Evolutionary conservation across 1,140 invertebrate species (phyloP).

Genomic region (Drosophila miranda): DNA sequence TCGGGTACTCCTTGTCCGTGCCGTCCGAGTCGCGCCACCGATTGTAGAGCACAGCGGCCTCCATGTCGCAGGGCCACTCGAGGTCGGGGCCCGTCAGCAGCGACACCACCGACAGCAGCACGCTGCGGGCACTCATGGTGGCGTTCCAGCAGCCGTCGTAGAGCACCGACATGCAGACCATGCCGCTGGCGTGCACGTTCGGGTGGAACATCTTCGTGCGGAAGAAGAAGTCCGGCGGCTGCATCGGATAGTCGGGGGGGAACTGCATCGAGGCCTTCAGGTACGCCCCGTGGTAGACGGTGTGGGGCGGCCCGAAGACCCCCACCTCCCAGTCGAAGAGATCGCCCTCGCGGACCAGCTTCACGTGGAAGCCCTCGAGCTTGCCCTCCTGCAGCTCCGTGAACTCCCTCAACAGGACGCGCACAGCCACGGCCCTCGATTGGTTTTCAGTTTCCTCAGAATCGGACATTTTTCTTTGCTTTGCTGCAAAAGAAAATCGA

Average conservation of each 20-base stretch:
- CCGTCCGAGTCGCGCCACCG: slow-evolving; percentile 97
- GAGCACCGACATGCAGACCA: slow-evolving; percentile 97
- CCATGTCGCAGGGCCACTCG: slow-evolving; percentile 99
- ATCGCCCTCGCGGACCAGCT: slow-evolving; percentile 97
- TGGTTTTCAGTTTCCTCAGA: no score
- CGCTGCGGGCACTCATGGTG: slow-evolving; percentile 98
- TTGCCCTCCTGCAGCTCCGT: slow-evolving; percentile 98
- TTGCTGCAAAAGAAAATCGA: no score
- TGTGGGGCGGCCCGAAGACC: slow-evolving; percentile 99
- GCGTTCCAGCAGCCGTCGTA: slow-evolving; percentile 98
- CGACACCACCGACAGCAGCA: slow-evolving; percentile 98
- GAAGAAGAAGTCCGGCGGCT: slow-evolving; percentile 97
- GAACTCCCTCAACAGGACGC: slow-evolving; percentile 97
- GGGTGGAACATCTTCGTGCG: slow-evolving; percentile 99
- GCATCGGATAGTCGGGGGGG: slow-evolving; percentile 98
- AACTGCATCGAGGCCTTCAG: slow-evolving; percentile 99
- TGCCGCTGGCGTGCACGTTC: slow-evolving; percentile 99
- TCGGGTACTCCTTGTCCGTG: slow-evolving; percentile 99
- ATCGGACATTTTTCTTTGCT: no score
- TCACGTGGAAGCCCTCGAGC: slow-evolving; percentile 98
- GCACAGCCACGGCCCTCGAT: slow-evolving; percentile 85
- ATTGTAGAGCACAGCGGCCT: slow-evolving; percentile 99
- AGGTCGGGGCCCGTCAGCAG: slow-evolving; percentile 99
- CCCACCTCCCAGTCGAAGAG: slow-evolving; percentile 99
- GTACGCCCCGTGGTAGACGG: slow-evolving; percentile 99